phyloP scores from a whole-genome alignment of 2,797 vertebrate species.

The Anas flavirostris region DNA sequence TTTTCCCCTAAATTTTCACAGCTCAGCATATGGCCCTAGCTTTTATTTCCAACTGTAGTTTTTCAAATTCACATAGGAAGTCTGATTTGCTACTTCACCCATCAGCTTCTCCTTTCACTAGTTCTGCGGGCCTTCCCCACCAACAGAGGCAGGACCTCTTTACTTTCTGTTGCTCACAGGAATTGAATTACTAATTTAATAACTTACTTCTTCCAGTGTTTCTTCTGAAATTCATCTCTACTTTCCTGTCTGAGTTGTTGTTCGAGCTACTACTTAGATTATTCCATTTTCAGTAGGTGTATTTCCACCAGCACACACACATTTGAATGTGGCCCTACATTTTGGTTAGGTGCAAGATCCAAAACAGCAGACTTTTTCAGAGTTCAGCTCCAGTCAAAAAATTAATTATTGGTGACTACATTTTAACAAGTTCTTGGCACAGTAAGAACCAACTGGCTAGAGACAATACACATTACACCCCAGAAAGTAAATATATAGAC shows the following conservation, averaged over 20 bases:
- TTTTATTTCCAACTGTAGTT: background rate
- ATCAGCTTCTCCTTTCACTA: background rate
- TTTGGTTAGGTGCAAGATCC: background rate
- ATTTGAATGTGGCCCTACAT: background rate
- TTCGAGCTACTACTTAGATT: background rate
- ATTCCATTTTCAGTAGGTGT: background rate
- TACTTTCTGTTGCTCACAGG: background rate
- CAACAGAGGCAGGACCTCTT: background rate
- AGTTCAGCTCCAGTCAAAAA: background rate
- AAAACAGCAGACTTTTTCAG: background rate
- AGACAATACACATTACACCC: fast-evolving
- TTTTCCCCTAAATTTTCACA: background rate
- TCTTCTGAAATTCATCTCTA: background rate
- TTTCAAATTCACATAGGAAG: background rate
- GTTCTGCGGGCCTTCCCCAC: background rate
- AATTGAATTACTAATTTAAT: background rate
- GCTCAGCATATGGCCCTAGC: background rate
- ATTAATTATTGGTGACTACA: background rate
- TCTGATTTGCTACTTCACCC: fast-evolving
- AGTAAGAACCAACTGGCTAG: background rate
- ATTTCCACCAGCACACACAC: background rate
- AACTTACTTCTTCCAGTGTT: background rate
- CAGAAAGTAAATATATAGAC: background rate
- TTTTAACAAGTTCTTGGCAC: background rate
- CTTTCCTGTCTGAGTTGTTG: background rate